Evolutionary conservation across 2,797 vertebrate species (phyloP).

Genomic region (Xiphophorus birchmanni): DNA sequence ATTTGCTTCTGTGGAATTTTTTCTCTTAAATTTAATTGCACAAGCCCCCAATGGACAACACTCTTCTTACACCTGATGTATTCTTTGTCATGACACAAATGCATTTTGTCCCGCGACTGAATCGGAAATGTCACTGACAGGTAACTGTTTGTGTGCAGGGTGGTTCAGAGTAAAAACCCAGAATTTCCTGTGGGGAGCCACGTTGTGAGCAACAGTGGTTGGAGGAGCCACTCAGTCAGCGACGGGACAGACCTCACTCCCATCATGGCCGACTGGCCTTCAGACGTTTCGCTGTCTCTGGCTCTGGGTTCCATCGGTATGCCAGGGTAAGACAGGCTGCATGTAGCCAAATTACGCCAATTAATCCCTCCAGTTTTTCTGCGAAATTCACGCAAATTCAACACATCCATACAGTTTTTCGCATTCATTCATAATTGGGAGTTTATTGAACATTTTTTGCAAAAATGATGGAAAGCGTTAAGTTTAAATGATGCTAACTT

Average conservation of each 20-base stretch:
- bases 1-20: background rate
- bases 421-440: too few species aligned
- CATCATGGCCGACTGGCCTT: slow-evolving; percentile 83
- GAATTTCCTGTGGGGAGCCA: slow-evolving; percentile 79
- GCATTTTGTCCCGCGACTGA: background rate
- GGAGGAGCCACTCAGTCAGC: slow-evolving; percentile 87
- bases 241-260: slow-evolving; percentile 75
- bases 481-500: too few species aligned
- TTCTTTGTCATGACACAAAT: background rate
- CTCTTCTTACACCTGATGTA: background rate
- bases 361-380: too few species aligned
- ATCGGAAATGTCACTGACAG: background rate
- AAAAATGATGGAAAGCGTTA: too few species aligned
- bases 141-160: slow-evolving; percentile 66
- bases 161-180: slow-evolving; percentile 88
- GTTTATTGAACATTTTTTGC: too few species aligned
- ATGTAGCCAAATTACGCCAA: too few species aligned
- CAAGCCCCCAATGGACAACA: background rate
- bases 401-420: too few species aligned
- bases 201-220: slow-evolving; percentile 79
- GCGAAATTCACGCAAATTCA: too few species aligned
- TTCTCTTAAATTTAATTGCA: background rate
- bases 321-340: slow-evolving; percentile 84
- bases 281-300: slow-evolving; percentile 84
- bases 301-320: slow-evolving; percentile 89